phyloP scores from a whole-genome alignment of 2,113 vertebrate genomes.

The Crypturellus undulatus region DNA sequence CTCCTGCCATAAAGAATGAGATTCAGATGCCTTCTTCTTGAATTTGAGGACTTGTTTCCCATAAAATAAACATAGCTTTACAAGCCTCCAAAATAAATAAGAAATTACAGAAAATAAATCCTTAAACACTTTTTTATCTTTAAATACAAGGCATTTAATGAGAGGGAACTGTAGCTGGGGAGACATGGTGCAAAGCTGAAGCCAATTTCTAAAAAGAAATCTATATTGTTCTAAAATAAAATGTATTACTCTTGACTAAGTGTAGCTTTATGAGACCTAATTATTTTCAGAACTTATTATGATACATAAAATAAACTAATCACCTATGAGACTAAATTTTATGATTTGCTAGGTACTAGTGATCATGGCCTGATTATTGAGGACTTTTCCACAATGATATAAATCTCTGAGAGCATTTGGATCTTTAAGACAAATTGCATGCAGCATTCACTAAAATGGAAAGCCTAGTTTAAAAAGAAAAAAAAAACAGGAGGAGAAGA shows the following conservation, averaged over 20 bases:
- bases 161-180: not conserved
- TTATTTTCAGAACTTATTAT: not conserved
- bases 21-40: not conserved
- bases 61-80: not conserved
- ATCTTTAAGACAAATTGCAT: too few relatives aligned
- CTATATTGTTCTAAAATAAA: not conserved
- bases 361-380: not conserved
- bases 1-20: not conserved
- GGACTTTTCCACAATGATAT: not conserved
- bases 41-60: not conserved
- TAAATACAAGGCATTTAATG: not conserved
- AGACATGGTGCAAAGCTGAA: not conserved
- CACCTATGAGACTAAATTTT: not conserved
- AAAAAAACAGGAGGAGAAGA: not conserved
- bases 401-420: not conserved
- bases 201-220: not conserved
- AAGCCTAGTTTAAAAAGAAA: not conserved
- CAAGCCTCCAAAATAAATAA: not conserved
- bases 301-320: not conserved
- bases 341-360: rapidly evolving
- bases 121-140: not conserved
- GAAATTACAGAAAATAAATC: not conserved
- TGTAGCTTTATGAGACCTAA: not conserved
- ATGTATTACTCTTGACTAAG: not conserved
- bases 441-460: not conserved